A percentile compares a stretch with the other conserved stretches of the same genome.
phyloP scores from a whole-genome alignment of 2,113 vertebrate genomes.

The Eulemur rufifrons region DNA sequence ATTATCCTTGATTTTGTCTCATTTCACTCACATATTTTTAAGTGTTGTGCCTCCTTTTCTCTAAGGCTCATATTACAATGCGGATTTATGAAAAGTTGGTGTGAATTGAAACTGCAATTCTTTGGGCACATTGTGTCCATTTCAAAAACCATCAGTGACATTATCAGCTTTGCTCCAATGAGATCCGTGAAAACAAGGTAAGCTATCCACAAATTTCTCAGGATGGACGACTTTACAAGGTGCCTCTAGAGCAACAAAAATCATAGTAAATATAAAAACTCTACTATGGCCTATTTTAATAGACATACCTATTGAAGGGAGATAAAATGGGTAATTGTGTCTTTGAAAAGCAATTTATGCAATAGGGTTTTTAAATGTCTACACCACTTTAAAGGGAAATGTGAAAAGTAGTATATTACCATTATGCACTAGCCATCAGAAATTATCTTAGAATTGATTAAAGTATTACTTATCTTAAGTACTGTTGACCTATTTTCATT shows the following conservation, averaged over 20 bases:
- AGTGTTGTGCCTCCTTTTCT: background rate
- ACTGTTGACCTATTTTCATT: conserved; percentile 81
- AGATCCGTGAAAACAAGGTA: background rate
- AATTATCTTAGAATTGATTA: conserved; percentile 80
- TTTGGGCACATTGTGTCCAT: background rate
- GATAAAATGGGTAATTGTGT: conserved; percentile 70
- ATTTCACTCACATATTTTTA: background rate
- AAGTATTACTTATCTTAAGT: conserved; percentile 80
- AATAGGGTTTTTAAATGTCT: conserved; percentile 54
- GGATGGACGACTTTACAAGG: conserved; percentile 2
- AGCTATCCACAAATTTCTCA: background rate
- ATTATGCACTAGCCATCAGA: conserved; percentile 73
- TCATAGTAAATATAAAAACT: conserved; percentile 41
- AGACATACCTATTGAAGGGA: conserved; percentile 55
- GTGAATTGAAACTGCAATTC: background rate
- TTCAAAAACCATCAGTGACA: background rate
- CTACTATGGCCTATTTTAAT: background rate
- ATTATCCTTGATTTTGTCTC: accelerated
- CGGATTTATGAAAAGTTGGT: background rate
- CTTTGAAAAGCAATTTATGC: conserved; percentile 59
- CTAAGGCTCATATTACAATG: background rate
- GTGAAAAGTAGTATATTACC: conserved; percentile 68
- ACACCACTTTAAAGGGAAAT: conserved; percentile 69
- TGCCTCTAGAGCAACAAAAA: conserved; percentile 22
- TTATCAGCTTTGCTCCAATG: background rate